These are phyloP conservation scores for Bilobella aurantiaca DNA, from an alignment of 1,140 invertebrate genomes.

Conservation along the genomic window DNA sequence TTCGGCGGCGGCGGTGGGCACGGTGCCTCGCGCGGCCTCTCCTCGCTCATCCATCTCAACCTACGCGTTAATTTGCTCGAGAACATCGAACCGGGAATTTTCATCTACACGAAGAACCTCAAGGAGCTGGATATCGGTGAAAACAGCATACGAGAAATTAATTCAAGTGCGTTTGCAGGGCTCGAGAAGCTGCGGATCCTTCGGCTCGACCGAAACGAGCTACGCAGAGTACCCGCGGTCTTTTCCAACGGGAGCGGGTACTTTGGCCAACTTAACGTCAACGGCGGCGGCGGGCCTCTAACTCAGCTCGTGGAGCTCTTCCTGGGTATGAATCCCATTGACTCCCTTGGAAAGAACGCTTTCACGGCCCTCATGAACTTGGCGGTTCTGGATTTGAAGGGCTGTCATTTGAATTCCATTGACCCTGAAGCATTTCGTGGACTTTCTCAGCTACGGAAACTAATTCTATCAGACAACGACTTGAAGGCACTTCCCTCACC, in stretches of 20 bases:
- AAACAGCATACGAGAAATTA: constrained; percentile 71
- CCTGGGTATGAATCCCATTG: constrained; percentile 69
- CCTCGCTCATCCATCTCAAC: constrained; percentile 64
- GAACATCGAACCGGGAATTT: constrained; percentile 61
- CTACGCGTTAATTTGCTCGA: constrained; percentile 70
- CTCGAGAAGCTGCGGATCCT: constrained; percentile 61
- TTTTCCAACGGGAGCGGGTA: constrained; percentile 44
- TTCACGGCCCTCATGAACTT: constrained; percentile 63
- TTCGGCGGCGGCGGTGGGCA: constrained; percentile 52
- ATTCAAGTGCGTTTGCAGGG: constrained; percentile 65
- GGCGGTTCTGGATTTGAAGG: constrained; percentile 63
- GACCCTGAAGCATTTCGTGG: constrained; percentile 63
- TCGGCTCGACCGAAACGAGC: constrained; percentile 72
- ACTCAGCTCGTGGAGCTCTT: constrained; percentile 63
- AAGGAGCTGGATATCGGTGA: constrained; percentile 76
- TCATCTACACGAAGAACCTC: constrained; percentile 59
- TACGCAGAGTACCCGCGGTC: constrained; percentile 54
- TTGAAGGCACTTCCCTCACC: constrained; percentile 61
- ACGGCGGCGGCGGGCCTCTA: constrained; percentile 35
- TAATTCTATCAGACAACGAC: constrained; percentile 68
- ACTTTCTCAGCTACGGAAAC: constrained; percentile 50
- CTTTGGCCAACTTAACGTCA: constrained; percentile 60
- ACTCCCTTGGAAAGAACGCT: constrained; percentile 56
- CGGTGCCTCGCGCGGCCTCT: constrained; percentile 40
- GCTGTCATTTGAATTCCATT: constrained; percentile 64